Base-by-base conservation (phyloP, 1,140 invertebrate genomes). In the Drosophila sproati region DNA sequence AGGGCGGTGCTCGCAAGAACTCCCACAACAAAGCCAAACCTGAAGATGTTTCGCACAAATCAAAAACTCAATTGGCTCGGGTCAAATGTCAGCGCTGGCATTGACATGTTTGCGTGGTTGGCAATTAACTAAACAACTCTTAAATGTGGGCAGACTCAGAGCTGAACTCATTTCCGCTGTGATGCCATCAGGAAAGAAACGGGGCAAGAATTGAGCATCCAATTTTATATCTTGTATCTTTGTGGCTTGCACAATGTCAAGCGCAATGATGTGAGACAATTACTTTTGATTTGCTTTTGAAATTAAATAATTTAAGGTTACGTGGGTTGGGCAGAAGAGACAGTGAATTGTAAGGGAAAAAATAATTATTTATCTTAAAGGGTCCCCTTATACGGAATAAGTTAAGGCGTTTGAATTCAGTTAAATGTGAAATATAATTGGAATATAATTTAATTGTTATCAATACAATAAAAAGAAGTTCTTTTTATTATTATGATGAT, bases 231-330 rank as follows among this genome's bases (percentile, higher is more conserved):
- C 48, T 56, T 28, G 10, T 51, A 66, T 75, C 71, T 67, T 66
- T 54, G 45, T 57, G 43, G 32, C 28, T 48, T 47, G 39, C 41
- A 10, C 85, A 88, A 88, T 88, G 85, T 88, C 85, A 88, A 85
- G 85, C 81, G 69, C 85, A 90, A 62, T 73, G 86, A 90, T 68
- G 86, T 79, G 85, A 80, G 80, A 73, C 80, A 88, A 88, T 88
- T 88, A 85, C 55, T 70, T 71, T 81, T 80, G 68, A 89, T 81
- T 85, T 73, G 77, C 61, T 55, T 79, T 66, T 61, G 56, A 82
- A 79, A 79, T 87, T 67, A 68, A 48, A 71, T 50, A 37, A 70
- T 57, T 74, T 50, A 51, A 50, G 37, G 35, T 52, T 20, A 29
- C 28, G 35, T 39, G 50, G 34, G 34, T 28, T 12, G 28, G 28